These are phyloP conservation scores for Clarias macrocephalus DNA, from an alignment of 2,113 vertebrate species.

Conservation along the genomic window DNA sequence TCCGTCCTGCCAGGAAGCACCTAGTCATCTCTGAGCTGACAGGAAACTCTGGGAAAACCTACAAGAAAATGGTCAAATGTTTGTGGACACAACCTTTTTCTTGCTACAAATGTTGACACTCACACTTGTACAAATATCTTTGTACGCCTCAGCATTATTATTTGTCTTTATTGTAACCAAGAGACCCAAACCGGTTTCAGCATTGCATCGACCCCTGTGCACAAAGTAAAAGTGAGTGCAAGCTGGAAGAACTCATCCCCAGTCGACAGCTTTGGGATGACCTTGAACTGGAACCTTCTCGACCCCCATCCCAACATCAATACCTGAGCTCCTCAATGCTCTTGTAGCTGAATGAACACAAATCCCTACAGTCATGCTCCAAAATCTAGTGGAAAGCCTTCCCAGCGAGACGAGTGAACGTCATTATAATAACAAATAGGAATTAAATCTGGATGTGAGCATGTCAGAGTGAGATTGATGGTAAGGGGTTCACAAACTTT, in stretches of 20 bases:
- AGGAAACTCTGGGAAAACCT: neutral
- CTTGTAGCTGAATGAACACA: neutral
- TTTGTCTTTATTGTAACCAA: neutral
- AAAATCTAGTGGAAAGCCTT: neutral
- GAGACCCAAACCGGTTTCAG: neutral
- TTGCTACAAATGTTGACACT: no score
- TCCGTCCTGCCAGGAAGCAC: neutral
- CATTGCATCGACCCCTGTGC: neutral
- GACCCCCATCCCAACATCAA: neutral
- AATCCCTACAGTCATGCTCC: neutral
- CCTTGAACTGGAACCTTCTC: neutral
- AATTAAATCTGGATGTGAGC: neutral
- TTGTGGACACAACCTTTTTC: neutral
- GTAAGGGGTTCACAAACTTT: neutral
- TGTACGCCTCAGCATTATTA: neutral
- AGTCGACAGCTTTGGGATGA: neutral
- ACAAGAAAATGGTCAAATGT: neutral
- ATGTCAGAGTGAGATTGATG: neutral
- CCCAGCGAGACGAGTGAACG: neutral
- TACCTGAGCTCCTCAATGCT: neutral
- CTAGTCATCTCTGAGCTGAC: neutral
- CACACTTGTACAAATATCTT: neutral
- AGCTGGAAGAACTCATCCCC: neutral
- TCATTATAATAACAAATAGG: no score
- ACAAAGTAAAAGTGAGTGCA: neutral